Evolutionary conservation across 2,888 invertebrate species (phyloP), one percentile per base, ranked within the genome.

Genomic region (Tromatobia lineatoria): DNA sequence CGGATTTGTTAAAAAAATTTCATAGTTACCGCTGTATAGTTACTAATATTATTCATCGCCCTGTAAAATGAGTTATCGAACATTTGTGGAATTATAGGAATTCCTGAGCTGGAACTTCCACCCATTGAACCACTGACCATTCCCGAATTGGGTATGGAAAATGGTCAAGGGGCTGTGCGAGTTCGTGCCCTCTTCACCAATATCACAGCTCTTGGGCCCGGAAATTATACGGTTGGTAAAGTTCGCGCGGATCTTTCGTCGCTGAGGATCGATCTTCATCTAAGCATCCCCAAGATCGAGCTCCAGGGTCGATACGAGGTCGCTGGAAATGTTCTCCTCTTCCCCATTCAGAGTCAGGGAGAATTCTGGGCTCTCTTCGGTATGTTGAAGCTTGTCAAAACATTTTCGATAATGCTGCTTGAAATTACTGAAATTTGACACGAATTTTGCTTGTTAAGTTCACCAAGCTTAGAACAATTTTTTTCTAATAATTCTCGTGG

Each of bases 281-380:
- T 93, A 3, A 90, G 92, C 75, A 94, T 97, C 42, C 97, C 97
- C 0, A 95, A 96, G 83, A 96, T 97, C 80, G 97, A 97, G 92
- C 95, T 96, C 80, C 95, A 96, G 3, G 97, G 97, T 57, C 95
- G 95, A 86, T 97, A 97, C 92, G 97, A 97, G 89, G 96, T 97
- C 0, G 95, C 95, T 0, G 97, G 97, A 23, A 97, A 97, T 90
- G 96, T 97, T 45, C 94, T 97, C 20, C 94, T 97, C 20, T 96
- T 97, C 91, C 97, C 97, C 0, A 97, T 97, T 18, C 95, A 97
- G 84, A 97, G 97, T 4, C 96, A 96, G 89, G 97, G 97, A 25
- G 96, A 97, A 89, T 97, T 97, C 93, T 97, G 97, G 97, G 97
- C 97, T 13, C 95, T 96, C 71, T 97, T 97, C 90, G 95, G 97